Conservation (phyloP, 2,888 invertebrate genomes). For the Heliconius erato region DNA sequence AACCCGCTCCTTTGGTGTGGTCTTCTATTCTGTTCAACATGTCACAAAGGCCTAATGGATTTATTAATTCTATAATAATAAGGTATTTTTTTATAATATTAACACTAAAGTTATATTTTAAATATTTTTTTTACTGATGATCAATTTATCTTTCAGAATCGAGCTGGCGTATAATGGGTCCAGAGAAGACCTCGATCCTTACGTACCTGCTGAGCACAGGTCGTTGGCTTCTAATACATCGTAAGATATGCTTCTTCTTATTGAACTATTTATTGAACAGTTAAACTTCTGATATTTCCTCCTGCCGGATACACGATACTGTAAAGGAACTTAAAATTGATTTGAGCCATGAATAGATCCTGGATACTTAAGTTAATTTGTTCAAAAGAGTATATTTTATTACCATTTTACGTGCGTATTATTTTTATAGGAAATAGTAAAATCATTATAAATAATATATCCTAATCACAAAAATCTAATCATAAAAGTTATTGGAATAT, state of each 20-base stretch:
- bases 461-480: too few species aligned
- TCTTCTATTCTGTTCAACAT: conserved; percentile 6
- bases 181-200: conserved; percentile 79
- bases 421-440: too few species aligned
- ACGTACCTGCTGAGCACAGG: conserved; percentile 76
- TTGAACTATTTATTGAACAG: background rate
- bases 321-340: too few species aligned
- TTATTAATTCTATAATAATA: conserved; percentile 29
- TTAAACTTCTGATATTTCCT: background rate
- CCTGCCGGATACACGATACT: background rate
- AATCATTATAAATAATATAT: too few species aligned
- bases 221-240: conserved; percentile 78
- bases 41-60: background rate
- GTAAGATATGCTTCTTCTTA: conserved; percentile 63
- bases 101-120: background rate
- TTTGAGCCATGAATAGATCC: too few species aligned
- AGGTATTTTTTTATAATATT: conserved; percentile 3
- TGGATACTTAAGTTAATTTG: too few species aligned
- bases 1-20: background rate
- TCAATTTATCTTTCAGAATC: conserved; percentile 66
- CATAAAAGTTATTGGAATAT: too few species aligned
- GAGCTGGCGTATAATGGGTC: conserved; percentile 82
- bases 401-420: too few species aligned
- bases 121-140: background rate
- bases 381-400: too few species aligned